Evolutionary conservation across 2,797 vertebrate species (phyloP).

Genomic region (Mastacembelus armatus): DNA sequence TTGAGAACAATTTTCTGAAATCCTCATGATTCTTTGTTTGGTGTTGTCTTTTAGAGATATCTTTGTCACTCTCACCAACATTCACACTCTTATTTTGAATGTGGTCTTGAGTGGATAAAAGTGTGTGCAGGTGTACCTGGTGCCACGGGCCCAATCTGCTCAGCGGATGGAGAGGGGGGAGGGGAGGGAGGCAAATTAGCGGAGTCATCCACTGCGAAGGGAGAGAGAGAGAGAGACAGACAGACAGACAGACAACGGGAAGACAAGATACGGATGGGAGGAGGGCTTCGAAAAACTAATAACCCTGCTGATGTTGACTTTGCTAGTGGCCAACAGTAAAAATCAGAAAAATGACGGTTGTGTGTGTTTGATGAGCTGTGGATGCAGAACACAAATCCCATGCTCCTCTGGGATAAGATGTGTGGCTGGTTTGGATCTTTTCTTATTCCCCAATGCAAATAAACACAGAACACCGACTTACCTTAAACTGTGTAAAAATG

Average conservation of each 20-base stretch:
- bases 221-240: conserved; percentile 61
- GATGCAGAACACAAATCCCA: conserved; percentile 5
- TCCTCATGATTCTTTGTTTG: not conserved
- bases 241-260: conserved; percentile 46
- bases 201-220: conserved; percentile 86
- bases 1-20: not conserved
- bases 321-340: conserved; percentile 43
- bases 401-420: conserved; percentile 82
- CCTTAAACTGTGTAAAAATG: conserved; percentile 1
- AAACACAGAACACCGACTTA: conserved; percentile 23
- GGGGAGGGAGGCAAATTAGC: conserved; percentile 96
- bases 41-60: conserved; percentile 11
- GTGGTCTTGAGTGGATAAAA: conserved; percentile 28
- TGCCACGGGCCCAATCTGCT: conserved; percentile 88
- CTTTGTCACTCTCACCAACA: conserved; percentile 49
- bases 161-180: conserved; percentile 93
- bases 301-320: conserved; percentile 80
- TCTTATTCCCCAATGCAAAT: conserved; percentile 80
- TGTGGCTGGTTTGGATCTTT: conserved; percentile 76
- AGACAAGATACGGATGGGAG: conserved; percentile 74
- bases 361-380: conserved; percentile 13
- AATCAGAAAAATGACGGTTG: not conserved
- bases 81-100: conserved; percentile 58
- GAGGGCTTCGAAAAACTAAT: conserved; percentile 59
- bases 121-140: conserved; percentile 87